Evolutionary conservation across 2,888 invertebrate species (phyloP), one percentile per base, ranked within the genome.

Genomic region (Sinopyrophorus schimmeli): DNA sequence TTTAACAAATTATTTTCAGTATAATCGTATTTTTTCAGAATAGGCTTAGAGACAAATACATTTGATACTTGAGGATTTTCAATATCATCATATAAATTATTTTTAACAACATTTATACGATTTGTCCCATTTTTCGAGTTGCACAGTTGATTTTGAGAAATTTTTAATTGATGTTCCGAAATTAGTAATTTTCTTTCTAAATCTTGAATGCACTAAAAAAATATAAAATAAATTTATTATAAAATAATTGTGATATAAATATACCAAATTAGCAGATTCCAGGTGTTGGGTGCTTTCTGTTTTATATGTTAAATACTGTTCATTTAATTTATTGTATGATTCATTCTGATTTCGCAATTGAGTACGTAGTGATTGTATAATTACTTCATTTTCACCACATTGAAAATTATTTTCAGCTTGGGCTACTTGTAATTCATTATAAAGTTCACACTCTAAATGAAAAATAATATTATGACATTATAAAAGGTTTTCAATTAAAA

Each of bases 311-410:
- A 40, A 18, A 30, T 27, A 16, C 43, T 57, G 51, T 18, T 40
- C 28, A 15, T 53, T 42, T 1, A 57, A 39, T 7, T 38, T 32
- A 21, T 47, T 48, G 20, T 35, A 32, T 1, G 51, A 53, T 18
- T 24, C 23, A 37, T 47, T 38, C 1, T 47, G 40, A 21, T 60
- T 57, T 14, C 47, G 42, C n/a, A 56, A 27, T 41, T 56, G 53
- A 5, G 51, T 43, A 24, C 55, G 15, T 32, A 49, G 49, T 28
- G 38, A 39, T 37, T 56, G 31, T 28, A 47, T 47, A 15, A 51
- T 40, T 2, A 39, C 28, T 26, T 58, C 48, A 10, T 46, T 42
- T 17, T 60, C 52, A 30, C 59, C 56, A 16, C 38, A 42, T 26
- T 55, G 41, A n/a, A 57, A 16, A 20, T 43, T 53, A 12, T 43